phyloP scores from a whole-genome alignment of 1,140 invertebrate species.

The Mamestra configurata region DNA sequence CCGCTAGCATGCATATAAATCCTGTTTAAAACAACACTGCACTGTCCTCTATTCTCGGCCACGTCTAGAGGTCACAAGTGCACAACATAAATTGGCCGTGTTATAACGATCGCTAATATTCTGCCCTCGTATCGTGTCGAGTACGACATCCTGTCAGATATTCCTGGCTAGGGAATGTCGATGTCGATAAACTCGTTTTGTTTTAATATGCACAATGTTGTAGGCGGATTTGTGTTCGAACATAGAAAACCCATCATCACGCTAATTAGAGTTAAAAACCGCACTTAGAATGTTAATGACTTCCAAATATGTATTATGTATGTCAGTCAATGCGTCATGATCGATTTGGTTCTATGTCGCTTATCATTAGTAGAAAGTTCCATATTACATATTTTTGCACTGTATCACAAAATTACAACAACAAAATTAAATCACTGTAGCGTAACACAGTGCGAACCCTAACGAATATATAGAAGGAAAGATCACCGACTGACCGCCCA shows the following conservation, averaged over 20 bases:
- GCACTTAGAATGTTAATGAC: neutral
- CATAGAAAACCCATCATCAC: neutral
- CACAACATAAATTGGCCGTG: conserved; percentile 59
- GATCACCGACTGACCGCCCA: conserved; percentile 56
- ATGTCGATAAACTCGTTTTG: conserved; percentile 40
- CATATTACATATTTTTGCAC: neutral
- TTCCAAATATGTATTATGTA: neutral
- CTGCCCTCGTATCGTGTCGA: conserved; percentile 69
- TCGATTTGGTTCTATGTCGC: neutral
- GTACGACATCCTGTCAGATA: conserved; percentile 72
- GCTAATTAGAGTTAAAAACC: neutral
- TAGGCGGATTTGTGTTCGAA: neutral
- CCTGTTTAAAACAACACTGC: conserved; percentile 27
- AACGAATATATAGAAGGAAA: conserved; percentile 50
- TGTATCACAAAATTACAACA: neutral
- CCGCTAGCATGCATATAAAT: conserved; percentile 15
- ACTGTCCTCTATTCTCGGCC: conserved; percentile 40
- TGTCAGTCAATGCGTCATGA: neutral
- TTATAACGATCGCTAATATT: conserved; percentile 62
- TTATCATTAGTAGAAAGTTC: neutral
- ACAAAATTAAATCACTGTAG: neutral
- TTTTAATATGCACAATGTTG: conserved; percentile 12
- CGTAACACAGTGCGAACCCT: conserved; percentile 51
- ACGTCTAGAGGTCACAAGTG: conserved; percentile 58
- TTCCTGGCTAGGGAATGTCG: conserved; percentile 59